Conservation (phyloP, 2,888 invertebrate genomes). For the Cosmorhoe ocellata region DNA sequence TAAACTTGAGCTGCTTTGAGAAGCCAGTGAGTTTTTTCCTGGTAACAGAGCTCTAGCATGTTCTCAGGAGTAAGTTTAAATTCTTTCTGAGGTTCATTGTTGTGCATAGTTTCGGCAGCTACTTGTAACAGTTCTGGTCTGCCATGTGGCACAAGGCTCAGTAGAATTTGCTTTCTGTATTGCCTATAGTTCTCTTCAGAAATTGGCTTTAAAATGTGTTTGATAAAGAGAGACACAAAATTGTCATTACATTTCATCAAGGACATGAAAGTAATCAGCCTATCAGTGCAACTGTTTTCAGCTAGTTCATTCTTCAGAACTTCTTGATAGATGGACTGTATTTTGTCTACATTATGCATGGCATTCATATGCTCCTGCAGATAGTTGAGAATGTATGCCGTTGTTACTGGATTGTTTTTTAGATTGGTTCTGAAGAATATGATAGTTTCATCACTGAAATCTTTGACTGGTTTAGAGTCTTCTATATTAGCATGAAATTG, state of each 20-base stretch:
- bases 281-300: constrained; percentile 59
- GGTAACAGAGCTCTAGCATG: constrained; percentile 77
- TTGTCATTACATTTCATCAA: constrained; percentile 61
- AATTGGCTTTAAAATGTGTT: constrained; percentile 58
- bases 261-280: constrained; percentile 63
- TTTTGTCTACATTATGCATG: constrained; percentile 48
- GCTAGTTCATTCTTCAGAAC: constrained; percentile 59
- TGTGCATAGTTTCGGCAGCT: constrained; percentile 63
- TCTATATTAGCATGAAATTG: constrained; percentile 58
- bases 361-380: constrained; percentile 51
- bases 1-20: constrained; percentile 73
- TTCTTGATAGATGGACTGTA: constrained; percentile 64
- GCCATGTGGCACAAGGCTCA: constrained; percentile 67
- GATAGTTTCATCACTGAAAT: constrained; percentile 55
- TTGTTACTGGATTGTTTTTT: constrained; percentile 68
- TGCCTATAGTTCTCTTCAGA: constrained; percentile 65
- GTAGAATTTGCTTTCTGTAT: constrained; percentile 70
- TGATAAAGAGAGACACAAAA: constrained; percentile 53
- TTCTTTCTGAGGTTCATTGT: constrained; percentile 67
- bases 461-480: constrained; percentile 55
- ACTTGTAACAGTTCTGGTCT: constrained; percentile 60
- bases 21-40: constrained; percentile 75
- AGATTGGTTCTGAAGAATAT: constrained; percentile 72
- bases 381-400: constrained; percentile 55
- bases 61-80: constrained; percentile 76